A percentile compares a stretch with the other conserved stretches of the same genome.
Conservation (phyloP, 2,797 vertebrate genomes). For the Arctocebus calabarensis region DNA sequence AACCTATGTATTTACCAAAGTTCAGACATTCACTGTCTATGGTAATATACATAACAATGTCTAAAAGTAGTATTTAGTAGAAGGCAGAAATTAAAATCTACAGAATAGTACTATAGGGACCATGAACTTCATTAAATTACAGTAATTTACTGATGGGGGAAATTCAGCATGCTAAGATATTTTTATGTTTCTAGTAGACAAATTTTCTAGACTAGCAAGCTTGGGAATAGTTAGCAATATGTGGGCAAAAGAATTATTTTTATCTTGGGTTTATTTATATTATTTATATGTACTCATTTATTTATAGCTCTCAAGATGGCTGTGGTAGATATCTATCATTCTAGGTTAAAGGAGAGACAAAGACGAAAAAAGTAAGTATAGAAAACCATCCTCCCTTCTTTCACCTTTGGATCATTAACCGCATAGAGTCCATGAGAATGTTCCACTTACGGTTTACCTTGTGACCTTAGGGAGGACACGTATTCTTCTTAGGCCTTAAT, state of each 20-base stretch:
- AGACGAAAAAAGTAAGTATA: conserved; percentile 97
- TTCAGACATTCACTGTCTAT: neutral
- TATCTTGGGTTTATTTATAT: neutral
- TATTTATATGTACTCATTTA: conserved; percentile 28
- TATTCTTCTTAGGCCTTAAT: neutral
- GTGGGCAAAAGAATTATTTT: conserved; percentile 46
- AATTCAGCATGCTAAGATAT: conserved; percentile 24
- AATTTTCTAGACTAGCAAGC: conserved; percentile 4
- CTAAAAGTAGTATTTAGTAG: neutral
- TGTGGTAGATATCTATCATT: conserved; percentile 99
- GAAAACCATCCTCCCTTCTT: conserved; percentile 13
- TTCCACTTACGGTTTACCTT: neutral
- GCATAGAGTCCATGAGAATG: neutral
- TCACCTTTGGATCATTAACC: neutral
- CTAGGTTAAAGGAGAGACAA: conserved; percentile 97
- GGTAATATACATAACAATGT: neutral
- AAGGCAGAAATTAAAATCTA: conserved; percentile 29
- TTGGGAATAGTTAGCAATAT: conserved; percentile 36
- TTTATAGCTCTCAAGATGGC: conserved; percentile 96
- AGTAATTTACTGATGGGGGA: conserved; percentile 39
- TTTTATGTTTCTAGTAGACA: conserved; percentile 50
- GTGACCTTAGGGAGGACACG: conserved; percentile 7
- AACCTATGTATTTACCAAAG: conserved; percentile 8
- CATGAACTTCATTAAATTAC: conserved; percentile 26
- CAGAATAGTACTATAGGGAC: neutral